These are phyloP conservation scores for Drosophila suzukii DNA, from an alignment of 1,140 invertebrate species.

Conservation along the genomic window DNA sequence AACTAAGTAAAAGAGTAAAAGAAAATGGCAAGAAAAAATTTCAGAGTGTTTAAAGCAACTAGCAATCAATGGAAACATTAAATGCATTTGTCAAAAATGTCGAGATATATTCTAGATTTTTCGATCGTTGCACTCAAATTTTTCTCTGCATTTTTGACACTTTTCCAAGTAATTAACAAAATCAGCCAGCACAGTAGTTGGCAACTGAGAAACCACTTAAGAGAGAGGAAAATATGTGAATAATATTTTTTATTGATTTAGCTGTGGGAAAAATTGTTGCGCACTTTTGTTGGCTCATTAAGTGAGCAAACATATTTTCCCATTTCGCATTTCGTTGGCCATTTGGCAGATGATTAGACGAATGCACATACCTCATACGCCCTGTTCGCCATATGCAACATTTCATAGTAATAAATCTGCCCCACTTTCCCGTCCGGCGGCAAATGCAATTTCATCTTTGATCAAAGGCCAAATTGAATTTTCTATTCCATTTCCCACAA, in stretches of 20 bases:
- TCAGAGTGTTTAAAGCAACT: not conserved
- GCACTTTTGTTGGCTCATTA: constrained; percentile 73
- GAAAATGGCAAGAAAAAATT: not conserved
- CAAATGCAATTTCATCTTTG: constrained; percentile 41
- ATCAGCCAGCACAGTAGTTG: not conserved
- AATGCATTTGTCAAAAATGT: constrained; percentile 62
- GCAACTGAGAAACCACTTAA: constrained; percentile 45
- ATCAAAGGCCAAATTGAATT: constrained; percentile 48
- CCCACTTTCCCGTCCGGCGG: not conserved
- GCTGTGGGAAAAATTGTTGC: constrained; percentile 29
- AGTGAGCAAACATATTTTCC: constrained; percentile 62
- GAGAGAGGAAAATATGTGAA: not conserved
- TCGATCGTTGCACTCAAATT: not conserved
- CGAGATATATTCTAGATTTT: constrained; percentile 8
- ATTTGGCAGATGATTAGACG: constrained; percentile 46
- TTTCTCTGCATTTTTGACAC: constrained; percentile 27
- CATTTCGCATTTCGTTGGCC: constrained; percentile 20
- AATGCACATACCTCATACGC: constrained; percentile 49
- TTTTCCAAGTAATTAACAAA: constrained; percentile 63
- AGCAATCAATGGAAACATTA: constrained; percentile 46
- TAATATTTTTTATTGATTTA: constrained; percentile 73
- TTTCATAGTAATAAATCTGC: constrained; percentile 51
- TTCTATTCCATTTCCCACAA: constrained; percentile 17
- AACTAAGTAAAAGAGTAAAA: not conserved
- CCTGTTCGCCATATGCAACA: constrained; percentile 30